Evolutionary conservation across 2,888 invertebrate species (phyloP), one percentile per base, ranked within the genome.

Genomic region (Microdon myrmicae): DNA sequence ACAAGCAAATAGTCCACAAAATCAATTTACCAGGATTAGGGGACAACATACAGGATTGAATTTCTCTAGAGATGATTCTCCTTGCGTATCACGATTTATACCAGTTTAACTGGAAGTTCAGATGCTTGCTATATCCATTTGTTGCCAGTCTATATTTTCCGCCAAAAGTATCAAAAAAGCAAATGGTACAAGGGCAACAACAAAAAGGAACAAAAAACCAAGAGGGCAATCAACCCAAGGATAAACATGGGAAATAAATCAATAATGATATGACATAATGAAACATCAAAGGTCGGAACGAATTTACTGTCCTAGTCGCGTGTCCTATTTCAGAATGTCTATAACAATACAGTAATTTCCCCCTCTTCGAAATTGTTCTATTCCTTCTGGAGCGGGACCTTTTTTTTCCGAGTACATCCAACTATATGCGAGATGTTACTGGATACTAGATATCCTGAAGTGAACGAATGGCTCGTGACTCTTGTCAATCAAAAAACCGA

Each of bases 51-150:
- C n/a, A n/a, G n/a, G n/a, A n/a, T n/a, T n/a, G n/a, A n/a, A n/a
- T n/a, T n/a, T n/a, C n/a, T n/a, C n/a, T n/a, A 29, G 38, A 29
- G 12, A 38, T 26, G 37, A 45, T 22, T 31, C 26, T 25, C 7
- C 7, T 19, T 32, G 23, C 32, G 22, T 49, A 51, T 64, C 56
- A 56, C 22, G 51, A 53, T 32, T 22, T 58, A 38, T 28, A 64
- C 64, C 51, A 58, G 64, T 64, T 64, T 56, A 51, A 53, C 64
- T 43, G 51, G 64, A 58, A 51, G 64, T 56, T 64, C 64, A 58
- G 58, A 64, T 64, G 64, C 43, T 43, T 12, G 23, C 2, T 22
- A 23, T 31, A 14, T 25, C 32, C 9, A 16, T 16, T 23, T 10
- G 34, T 38, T 32, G 22, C 23, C 16, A 25, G 16, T 35, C 37